Evolutionary conservation across 1,140 invertebrate species (phyloP).

Genomic region (Bombus turneri): DNA sequence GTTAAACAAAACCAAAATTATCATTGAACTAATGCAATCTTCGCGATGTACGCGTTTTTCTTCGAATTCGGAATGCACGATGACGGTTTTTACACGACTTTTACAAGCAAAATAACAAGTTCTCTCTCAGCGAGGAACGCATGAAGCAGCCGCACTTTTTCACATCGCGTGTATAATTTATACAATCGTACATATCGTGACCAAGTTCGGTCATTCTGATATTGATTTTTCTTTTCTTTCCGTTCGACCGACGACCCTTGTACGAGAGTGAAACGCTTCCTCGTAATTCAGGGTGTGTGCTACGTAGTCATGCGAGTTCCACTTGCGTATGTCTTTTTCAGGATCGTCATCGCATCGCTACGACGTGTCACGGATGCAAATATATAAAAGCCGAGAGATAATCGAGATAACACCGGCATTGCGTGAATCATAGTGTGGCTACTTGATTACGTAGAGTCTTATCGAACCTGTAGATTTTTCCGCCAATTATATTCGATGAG

Average conservation of each 20-base stretch:
- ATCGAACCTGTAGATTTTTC: not conserved
- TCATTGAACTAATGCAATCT: not conserved
- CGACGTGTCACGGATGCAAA: not conserved
- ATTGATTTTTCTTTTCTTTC: slow-evolving; percentile 53
- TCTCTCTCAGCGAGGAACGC: not conserved
- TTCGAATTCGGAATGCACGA: not conserved
- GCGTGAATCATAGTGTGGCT: not conserved
- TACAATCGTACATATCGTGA: slow-evolving; percentile 33
- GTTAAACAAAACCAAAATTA: not conserved
- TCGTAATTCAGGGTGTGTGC: not conserved
- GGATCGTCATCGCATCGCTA: too few species aligned
- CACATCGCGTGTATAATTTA: slow-evolving; percentile 45
- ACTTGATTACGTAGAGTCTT: not conserved
- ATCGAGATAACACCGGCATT: not conserved
- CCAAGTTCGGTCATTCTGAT: slow-evolving; percentile 43
- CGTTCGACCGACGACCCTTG: slow-evolving; percentile 10
- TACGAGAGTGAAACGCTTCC: not conserved
- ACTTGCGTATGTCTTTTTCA: not conserved
- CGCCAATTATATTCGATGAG: not conserved
- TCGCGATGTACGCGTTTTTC: not conserved
- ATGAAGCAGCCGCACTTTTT: not conserved
- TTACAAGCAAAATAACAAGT: not conserved
- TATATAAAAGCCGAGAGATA: too few species aligned
- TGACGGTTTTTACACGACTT: too few species aligned
- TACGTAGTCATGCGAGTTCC: not conserved